Conservation (phyloP, 2,888 invertebrate species). For the Mythimna albipuncta region DNA sequence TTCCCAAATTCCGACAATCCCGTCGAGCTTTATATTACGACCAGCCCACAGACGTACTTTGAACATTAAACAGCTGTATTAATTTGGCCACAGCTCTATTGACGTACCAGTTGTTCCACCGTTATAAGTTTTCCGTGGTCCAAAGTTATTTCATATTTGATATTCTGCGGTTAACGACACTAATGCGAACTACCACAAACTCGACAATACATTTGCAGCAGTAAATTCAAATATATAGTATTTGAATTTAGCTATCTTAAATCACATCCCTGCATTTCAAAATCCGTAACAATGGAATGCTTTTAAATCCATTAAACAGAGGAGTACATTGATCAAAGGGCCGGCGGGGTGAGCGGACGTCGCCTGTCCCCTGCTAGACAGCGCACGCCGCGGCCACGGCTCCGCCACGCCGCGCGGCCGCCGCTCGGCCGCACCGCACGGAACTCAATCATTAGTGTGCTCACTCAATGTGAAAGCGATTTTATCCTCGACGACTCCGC, state of each 20-base stretch:
- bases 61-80: constrained; percentile 66
- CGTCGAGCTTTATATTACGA: constrained; percentile 64
- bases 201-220: constrained; percentile 1
- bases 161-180: constrained; percentile 20
- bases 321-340: constrained; percentile 82
- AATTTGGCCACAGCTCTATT: constrained; percentile 55
- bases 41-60: constrained; percentile 57
- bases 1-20: constrained; percentile 63
- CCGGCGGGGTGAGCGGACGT: constrained; percentile 68
- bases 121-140: constrained; percentile 9
- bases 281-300: constrained; percentile 80
- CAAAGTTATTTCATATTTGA: constrained; percentile 27
- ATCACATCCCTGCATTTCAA: constrained; percentile 66
- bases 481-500: constrained; percentile 84
- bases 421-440: constrained; percentile 77
- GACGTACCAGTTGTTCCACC: constrained; percentile 30
- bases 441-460: constrained; percentile 90
- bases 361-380: constrained; percentile 65
- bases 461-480: constrained; percentile 90
- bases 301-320: constrained; percentile 84
- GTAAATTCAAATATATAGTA: constrained; percentile 15
- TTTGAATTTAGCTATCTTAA: constrained; percentile 58
- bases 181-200: constrained; percentile 10
- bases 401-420: constrained; percentile 48
- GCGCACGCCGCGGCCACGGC: constrained; percentile 59